Evolutionary conservation across 1,140 invertebrate species (phyloP), one percentile per base, ranked within the genome.

Genomic region (Schlechtendalia chinensis): DNA sequence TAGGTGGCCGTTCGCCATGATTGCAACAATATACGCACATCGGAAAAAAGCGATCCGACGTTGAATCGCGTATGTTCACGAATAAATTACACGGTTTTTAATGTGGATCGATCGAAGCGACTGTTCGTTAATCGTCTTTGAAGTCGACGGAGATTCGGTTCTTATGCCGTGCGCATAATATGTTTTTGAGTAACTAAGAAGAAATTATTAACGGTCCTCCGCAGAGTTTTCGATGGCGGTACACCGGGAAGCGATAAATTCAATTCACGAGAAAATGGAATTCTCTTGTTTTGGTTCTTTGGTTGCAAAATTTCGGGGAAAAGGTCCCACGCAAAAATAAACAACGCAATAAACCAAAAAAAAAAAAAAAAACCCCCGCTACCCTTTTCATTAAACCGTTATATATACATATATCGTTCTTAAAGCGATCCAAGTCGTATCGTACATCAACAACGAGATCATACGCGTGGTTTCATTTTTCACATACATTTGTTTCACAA

Each of bases 201-300:
- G 22, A 67, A 45, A 67, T 67, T 39, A 67, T 11, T 11, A 45
- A 10, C 24, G n/a, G 22, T 19, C 63, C 14, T 22, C 0, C 24
- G n/a, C 0, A 45, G 32, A 45, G 63, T 45, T 39, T 8, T 39
- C 32, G 8, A 39, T n/a, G n/a, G n/a, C n/a, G 39, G 32, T 45
- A 22, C n/a, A n/a, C 19, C 63, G 63, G 63, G n/a, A 45, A 45
- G 39, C 32, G 63, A 67, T 45, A 67, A 67, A 47, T 69, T 47
- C 39, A 47, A 69, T 69, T 14, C n/a, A 6, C 45, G 65, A 16
- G n/a, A 69, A 69, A 69, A 69, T 69, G 65, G 65, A 69, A 69
- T 69, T 69, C 32, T 69, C 65, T 69, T 69, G 65, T 69, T 69
- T 69, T 69, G 5, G 39, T 4, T 69, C 27, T 69, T 47, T 22